Conservation (phyloP, 2,888 invertebrate genomes). For the Eubasilissa splendida region DNA sequence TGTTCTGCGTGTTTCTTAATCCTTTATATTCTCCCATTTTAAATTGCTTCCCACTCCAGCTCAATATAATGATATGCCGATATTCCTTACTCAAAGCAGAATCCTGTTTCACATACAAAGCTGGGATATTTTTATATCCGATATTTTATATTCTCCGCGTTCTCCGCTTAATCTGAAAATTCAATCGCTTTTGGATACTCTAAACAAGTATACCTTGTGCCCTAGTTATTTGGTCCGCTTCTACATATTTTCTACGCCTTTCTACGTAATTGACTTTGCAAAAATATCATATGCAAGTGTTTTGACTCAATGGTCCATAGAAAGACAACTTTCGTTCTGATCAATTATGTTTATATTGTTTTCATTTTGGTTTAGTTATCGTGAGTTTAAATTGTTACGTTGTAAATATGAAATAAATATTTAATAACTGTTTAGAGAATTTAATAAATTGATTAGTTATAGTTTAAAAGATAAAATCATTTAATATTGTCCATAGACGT, state of each 20-base stretch:
- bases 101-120: conserved; percentile 28
- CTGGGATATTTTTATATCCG: conserved; percentile 32
- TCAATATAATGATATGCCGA: conserved; percentile 35
- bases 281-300: not conserved
- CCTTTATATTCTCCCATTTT: conserved; percentile 37
- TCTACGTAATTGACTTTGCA: conserved; percentile 5
- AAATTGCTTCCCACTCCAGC: conserved; percentile 38
- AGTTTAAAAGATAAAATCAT: too few relatives aligned
- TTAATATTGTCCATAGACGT: too few relatives aligned
- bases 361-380: too few relatives aligned
- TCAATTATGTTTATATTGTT: too few relatives aligned
- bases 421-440: too few relatives aligned
- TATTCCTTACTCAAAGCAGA: conserved; percentile 33
- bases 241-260: not conserved
- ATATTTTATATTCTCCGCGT: conserved; percentile 40
- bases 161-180: conserved; percentile 42
- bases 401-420: too few relatives aligned
- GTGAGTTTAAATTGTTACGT: too few relatives aligned
- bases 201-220: conserved; percentile 23
- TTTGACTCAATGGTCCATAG: too few relatives aligned
- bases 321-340: too few relatives aligned
- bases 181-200: conserved; percentile 29
- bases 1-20: conserved; percentile 13
- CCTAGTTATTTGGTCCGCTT: conserved; percentile 15
- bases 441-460: too few relatives aligned